phyloP scores from a whole-genome alignment of 2,888 invertebrate genomes.

The Anodontia alba region DNA sequence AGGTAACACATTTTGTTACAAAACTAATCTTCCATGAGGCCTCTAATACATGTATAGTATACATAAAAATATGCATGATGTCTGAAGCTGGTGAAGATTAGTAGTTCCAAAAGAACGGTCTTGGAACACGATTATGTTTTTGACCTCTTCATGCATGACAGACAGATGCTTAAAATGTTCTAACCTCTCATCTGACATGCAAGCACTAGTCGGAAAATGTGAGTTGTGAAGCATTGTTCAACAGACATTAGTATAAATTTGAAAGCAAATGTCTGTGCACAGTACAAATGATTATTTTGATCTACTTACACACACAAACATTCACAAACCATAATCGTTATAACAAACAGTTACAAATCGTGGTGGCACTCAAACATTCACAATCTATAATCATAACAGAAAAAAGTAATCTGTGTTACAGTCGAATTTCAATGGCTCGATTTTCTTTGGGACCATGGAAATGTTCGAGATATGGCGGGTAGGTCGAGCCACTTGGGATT shows the following conservation, averaged over 20 bases:
- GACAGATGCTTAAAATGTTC: too few species aligned
- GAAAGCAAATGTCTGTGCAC: background rate
- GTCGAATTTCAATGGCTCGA: too few species aligned
- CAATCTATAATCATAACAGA: background rate
- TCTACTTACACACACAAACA: background rate
- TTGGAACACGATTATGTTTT: background rate
- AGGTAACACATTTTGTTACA: constrained; percentile 1
- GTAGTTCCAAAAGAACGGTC: background rate
- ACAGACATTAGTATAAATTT: too few species aligned
- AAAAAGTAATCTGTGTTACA: background rate
- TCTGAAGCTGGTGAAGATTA: background rate
- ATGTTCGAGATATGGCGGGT: too few species aligned
- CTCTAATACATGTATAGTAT: background rate
- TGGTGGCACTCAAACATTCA: background rate
- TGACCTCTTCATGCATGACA: background rate
- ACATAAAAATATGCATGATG: background rate
- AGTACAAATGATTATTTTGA: background rate
- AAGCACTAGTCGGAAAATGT: too few species aligned
- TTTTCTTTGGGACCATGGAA: too few species aligned
- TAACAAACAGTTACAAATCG: background rate
- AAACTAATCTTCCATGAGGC: constrained; percentile 6
- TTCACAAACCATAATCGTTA: background rate
- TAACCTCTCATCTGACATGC: too few species aligned
- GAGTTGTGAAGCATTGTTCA: too few species aligned
- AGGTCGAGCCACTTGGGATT: too few species aligned